Evolutionary conservation across 2,888 invertebrate species (phyloP).

Genomic region (Rosalia funebris): DNA sequence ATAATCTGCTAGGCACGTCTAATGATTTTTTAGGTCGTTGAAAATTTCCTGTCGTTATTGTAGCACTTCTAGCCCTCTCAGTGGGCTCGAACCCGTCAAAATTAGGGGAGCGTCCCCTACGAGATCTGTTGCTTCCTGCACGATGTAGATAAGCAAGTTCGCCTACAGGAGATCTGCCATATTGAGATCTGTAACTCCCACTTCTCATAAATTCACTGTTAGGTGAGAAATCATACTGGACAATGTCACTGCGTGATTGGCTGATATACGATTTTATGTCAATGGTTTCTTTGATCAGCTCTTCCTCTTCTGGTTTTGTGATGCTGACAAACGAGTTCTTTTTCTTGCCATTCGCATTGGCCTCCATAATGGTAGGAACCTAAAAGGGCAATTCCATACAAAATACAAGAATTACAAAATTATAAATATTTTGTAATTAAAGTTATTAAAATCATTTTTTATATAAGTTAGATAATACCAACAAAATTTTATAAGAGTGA

Average conservation of each 20-base stretch:
- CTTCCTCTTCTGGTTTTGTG: conserved; percentile 43
- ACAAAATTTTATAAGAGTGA: too few relatives aligned
- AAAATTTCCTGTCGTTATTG: conserved; percentile 58
- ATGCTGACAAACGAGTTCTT: conserved; percentile 47
- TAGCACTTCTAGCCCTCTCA: conserved; percentile 58
- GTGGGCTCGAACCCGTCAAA: conserved; percentile 55
- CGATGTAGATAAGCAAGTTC: conserved; percentile 61
- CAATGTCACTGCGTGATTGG: conserved; percentile 77
- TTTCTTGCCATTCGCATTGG: conserved; percentile 46
- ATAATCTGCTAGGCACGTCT: conserved; percentile 59
- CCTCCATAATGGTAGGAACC: conserved; percentile 69
- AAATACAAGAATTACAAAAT: too few relatives aligned
- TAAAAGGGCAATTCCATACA: conserved; percentile 51
- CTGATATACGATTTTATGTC: conserved; percentile 79
- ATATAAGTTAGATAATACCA: too few relatives aligned
- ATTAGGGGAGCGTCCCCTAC: conserved; percentile 63
- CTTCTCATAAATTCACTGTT: conserved; percentile 70
- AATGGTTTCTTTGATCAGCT: conserved; percentile 68
- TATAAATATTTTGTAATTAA: too few relatives aligned
- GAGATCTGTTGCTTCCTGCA: conserved; percentile 64
- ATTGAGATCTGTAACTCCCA: conserved; percentile 78
- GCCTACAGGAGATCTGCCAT: conserved; percentile 69
- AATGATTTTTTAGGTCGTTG: conserved; percentile 65
- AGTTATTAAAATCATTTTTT: too few relatives aligned
- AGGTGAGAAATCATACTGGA: conserved; percentile 59